phyloP scores from a whole-genome alignment of 2,888 invertebrate genomes.

The Adineta ricciae region DNA sequence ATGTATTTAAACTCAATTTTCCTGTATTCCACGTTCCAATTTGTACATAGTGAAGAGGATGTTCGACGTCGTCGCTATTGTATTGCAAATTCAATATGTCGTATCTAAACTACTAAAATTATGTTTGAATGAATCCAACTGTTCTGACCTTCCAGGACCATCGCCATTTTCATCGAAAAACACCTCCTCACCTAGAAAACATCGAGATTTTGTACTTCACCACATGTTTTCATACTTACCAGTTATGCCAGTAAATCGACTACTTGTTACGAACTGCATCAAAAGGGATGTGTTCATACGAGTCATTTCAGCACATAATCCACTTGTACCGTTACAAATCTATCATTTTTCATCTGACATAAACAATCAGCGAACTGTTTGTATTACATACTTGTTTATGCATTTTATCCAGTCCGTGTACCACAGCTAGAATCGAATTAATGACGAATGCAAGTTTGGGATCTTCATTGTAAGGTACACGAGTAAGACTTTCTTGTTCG shows the following conservation, averaged over 20 bases:
- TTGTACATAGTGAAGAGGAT: slow-evolving; percentile 55
- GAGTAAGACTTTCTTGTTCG: not conserved
- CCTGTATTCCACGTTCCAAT: slow-evolving; percentile 64
- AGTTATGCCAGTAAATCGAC: slow-evolving; percentile 59
- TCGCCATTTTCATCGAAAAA: slow-evolving; percentile 67
- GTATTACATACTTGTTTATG: slow-evolving; percentile 51
- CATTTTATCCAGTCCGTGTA: slow-evolving; percentile 64
- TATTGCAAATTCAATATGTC: slow-evolving; percentile 67
- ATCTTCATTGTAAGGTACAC: slow-evolving; percentile 50
- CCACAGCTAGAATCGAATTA: slow-evolving; percentile 67
- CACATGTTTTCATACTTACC: slow-evolving; percentile 37
- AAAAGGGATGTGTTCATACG: slow-evolving; percentile 63
- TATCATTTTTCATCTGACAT: too few species aligned
- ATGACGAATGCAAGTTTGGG: slow-evolving; percentile 69
- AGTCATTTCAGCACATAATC: slow-evolving; percentile 60
- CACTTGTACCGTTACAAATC: slow-evolving; percentile 37
- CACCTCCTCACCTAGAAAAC: slow-evolving; percentile 53
- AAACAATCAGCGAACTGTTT: too few species aligned
- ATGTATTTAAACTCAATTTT: slow-evolving; percentile 43
- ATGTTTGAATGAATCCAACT: not conserved
- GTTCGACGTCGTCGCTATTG: slow-evolving; percentile 43
- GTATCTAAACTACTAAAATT: slow-evolving; percentile 54
- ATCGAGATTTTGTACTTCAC: not conserved
- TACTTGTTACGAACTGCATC: slow-evolving; percentile 61
- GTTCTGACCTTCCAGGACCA: slow-evolving; percentile 63